phyloP scores from a whole-genome alignment of 2,113 vertebrate species.

The Epinephelus cyanopodus region DNA sequence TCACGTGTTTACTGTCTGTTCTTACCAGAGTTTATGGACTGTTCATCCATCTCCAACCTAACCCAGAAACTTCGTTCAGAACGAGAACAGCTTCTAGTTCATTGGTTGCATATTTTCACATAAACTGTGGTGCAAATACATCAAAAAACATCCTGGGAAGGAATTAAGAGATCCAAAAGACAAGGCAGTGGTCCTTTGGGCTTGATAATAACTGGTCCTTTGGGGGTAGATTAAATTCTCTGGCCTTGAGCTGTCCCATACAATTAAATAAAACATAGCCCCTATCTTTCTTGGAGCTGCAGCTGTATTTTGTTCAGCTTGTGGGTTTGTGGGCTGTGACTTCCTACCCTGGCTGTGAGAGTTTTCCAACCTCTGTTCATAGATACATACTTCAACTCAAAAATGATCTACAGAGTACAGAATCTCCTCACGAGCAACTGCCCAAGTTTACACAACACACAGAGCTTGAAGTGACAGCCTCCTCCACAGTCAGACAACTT shows the following conservation, averaged over 20 bases:
- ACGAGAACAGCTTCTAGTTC: too few relatives aligned
- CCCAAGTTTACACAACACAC: background rate
- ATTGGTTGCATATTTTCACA: background rate
- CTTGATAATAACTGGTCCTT: background rate
- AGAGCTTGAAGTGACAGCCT: background rate
- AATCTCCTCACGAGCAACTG: background rate
- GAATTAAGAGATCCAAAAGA: background rate
- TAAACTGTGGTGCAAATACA: background rate
- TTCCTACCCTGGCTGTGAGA: background rate
- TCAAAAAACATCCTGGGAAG: background rate
- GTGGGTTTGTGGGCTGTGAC: background rate
- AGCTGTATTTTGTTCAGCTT: background rate
- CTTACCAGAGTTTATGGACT: constrained; percentile 19
- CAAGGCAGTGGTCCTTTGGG: background rate
- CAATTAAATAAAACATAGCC: background rate
- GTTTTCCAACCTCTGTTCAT: background rate
- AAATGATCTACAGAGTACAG: background rate
- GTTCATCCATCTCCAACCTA: background rate
- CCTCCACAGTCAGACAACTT: background rate
- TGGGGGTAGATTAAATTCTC: background rate
- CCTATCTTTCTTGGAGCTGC: background rate
- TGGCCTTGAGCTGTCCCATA: background rate
- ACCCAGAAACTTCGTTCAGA: constrained; percentile 20
- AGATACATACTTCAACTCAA: background rate
- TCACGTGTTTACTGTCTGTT: constrained; percentile 1